Conservation (phyloP, 2,797 vertebrate genomes). For the Zenarchopterus dispar region DNA sequence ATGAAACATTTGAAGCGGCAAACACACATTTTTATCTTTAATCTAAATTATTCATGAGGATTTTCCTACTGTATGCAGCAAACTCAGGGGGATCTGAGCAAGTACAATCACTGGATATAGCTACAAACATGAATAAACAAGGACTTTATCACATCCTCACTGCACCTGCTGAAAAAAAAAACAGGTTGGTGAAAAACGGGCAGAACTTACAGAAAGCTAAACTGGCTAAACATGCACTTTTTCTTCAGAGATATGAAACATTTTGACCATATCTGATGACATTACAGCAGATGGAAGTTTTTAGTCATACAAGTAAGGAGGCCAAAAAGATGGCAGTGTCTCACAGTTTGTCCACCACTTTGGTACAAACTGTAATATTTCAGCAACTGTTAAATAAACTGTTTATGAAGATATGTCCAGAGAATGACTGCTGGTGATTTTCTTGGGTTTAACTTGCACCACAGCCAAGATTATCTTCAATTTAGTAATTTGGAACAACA, state of each 20-base stretch:
- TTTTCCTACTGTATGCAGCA: constrained; percentile 54
- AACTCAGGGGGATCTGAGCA: constrained; percentile 51
- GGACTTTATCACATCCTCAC: constrained; percentile 29
- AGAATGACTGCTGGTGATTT: not conserved
- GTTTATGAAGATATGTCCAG: not conserved
- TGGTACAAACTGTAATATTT: constrained; percentile 8
- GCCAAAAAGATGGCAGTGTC: not conserved
- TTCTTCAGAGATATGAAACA: constrained; percentile 13
- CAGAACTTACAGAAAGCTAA: constrained; percentile 4
- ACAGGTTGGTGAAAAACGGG: constrained; percentile 20
- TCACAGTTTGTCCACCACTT: constrained; percentile 1
- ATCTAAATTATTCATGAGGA: constrained; percentile 75
- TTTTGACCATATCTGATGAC: constrained; percentile 25
- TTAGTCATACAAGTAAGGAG: not conserved
- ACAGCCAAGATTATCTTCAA: not conserved
- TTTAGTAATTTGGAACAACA: constrained; percentile 1
- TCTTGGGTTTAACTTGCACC: not conserved
- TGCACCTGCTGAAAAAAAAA: constrained; percentile 20
- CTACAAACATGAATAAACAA: constrained; percentile 56
- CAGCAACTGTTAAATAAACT: constrained; percentile 1
- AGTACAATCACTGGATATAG: constrained; percentile 47
- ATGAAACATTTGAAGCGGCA: constrained; percentile 66
- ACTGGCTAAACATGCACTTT: constrained; percentile 5
- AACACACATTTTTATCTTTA: constrained; percentile 73
- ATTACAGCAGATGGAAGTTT: constrained; percentile 19